phyloP scores from a whole-genome alignment of 1,140 invertebrate genomes.

The Dendroctonus valens region DNA sequence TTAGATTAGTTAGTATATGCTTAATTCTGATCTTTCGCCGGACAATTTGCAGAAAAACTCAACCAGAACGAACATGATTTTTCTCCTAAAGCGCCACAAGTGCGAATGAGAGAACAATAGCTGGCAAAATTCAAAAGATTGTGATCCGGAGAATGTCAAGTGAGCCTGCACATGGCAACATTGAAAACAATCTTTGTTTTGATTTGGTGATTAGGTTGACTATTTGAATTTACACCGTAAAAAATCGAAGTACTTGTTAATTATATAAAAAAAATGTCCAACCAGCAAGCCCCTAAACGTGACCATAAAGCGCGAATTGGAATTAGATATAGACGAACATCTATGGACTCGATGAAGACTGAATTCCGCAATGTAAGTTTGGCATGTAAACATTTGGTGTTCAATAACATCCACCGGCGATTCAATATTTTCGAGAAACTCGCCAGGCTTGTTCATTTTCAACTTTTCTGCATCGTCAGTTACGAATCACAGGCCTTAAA shows the following conservation, averaged over 20 bases:
- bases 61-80: too few relatives aligned
- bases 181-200: neutral
- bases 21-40: too few relatives aligned
- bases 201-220: neutral
- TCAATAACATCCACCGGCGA: neutral
- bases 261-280: constrained; percentile 1
- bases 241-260: neutral
- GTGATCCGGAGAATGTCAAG: too few relatives aligned
- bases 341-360: constrained; percentile 2
- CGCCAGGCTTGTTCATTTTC: too few relatives aligned
- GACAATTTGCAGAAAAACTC: too few relatives aligned
- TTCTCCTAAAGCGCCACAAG: too few relatives aligned
- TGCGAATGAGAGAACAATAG: too few relatives aligned
- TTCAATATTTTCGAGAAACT: neutral
- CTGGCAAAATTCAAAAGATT: too few relatives aligned
- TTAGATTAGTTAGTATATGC: too few relatives aligned
- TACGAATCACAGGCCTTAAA: too few relatives aligned
- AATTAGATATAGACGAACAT: neutral
- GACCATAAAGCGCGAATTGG: neutral
- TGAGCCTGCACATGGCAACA: too few relatives aligned
- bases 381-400: neutral
- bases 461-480: too few relatives aligned
- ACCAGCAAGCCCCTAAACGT: neutral
- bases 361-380: neutral
- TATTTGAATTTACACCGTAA: neutral